Base-by-base conservation (phyloP, 1,140 invertebrate genomes). In the Hylaeus anthracinus region DNA sequence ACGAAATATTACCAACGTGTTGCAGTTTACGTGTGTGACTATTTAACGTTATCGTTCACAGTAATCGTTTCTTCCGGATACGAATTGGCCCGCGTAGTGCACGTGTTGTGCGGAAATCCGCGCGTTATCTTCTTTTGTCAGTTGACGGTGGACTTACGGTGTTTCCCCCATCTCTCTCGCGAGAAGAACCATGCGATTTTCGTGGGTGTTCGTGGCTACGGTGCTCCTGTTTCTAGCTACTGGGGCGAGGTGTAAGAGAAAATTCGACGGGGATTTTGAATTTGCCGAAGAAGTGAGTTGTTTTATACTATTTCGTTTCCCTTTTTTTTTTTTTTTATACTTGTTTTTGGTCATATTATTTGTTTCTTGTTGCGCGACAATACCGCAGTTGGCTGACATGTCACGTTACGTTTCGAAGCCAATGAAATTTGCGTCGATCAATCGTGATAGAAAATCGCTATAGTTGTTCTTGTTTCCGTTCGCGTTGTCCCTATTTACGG, bases 211-310 rank as follows among this genome's bases (percentile, higher is more conserved):
- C 58, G 80, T 94, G 45, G 86, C 93, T 71, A 72, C 93, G 76
- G 85, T 94, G 86, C 86, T 93, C 53, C 79, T 94, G 56, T 82
- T 93, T 53, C 78, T 94, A 51, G 88, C 93, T 72, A 87, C 91
- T 15, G 88, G 89, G 63, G 86, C 90, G 55, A 95, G 92, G 87
- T 94, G 91, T 85, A 95, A 95, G 90, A 92, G 94, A 85, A 96
- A 95, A 90, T 95, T 96, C 90, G 95, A 96, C 80, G 95, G 95
- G 10, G 95, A 96, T 85, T 96, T 96, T 88, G 95, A 96, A 85
- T 96, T 96, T 85, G 95, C 95, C 77, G 95, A 96, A 89, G 95
- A 96, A 95, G 95, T 96, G 90, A 92, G 94, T 84, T n/a, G 39
- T 15, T 5, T 41, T 14, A 26, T 61, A 8, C 4, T 39, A 37